Base-by-base conservation (phyloP, 2,797 vertebrate genomes). In the Heterohyrax brucei region DNA sequence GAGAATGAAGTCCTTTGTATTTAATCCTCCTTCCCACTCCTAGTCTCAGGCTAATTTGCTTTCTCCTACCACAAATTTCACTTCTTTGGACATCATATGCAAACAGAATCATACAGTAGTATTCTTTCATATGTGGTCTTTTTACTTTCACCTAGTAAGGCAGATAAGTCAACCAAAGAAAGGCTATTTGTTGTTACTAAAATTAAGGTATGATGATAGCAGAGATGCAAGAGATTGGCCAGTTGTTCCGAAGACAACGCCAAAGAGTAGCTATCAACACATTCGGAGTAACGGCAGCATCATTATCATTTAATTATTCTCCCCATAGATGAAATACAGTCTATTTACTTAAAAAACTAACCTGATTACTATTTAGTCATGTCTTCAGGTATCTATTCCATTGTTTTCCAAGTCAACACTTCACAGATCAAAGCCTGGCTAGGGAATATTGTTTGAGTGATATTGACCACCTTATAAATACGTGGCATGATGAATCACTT, bases 301-400 rank as follows among this genome's bases (percentile, higher is more conserved):
- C 28, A 92, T 91, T 95, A 70, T 86, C 26, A 84, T 64, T 72
- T 83, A 92, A 84, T 91, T 92, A 68, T 91, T 91, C 72, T 91
- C 72, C 46, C 18, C 50, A 14, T 50, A 76, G 70, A 68, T 85
- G 19, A 84, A 33, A 78, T 82, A 26, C 87, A 66, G 59, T 64
- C 21, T 82, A 21, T 75, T 77, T 81, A 93, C 79, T 92, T 59
- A 7, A 44, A 82, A 90, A 76, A 76, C 46, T 13, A 90, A 61
- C 80, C 26, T 77, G 62, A 59, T n/a, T 82, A 39, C 14, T 44
- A 19, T 62, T 79, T 78, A 91, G 39, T 91, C 59, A 76, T 56
- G 22, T 70, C 10, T 33, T 89, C 30, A 85, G 56, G 50, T 39
- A 77, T 24, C 6, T 33, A 91, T 66, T 95, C 61, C 9, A 53